Evolutionary conservation across 2,797 vertebrate genomes (phyloP).

Genomic region (Platyrinchus mystaceus): DNA sequence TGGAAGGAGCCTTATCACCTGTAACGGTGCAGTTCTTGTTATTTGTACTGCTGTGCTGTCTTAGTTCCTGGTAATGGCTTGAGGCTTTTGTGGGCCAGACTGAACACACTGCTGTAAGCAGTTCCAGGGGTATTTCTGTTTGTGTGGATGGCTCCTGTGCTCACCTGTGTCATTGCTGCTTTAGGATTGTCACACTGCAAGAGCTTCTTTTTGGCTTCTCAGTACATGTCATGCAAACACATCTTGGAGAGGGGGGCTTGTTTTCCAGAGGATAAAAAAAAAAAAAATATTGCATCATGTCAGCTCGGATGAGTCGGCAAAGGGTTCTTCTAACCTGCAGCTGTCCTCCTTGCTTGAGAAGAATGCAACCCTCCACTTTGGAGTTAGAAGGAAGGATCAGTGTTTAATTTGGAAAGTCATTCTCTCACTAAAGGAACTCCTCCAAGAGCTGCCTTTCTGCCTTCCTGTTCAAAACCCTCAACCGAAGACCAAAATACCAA

Average conservation of each 20-base stretch:
- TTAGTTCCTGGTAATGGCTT: neutral
- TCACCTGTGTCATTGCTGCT: neutral
- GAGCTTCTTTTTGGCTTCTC: neutral
- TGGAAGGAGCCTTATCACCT: neutral
- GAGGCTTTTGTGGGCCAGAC: neutral
- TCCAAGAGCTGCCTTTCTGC: neutral
- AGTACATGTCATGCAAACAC: rapidly evolving
- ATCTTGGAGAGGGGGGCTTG: neutral
- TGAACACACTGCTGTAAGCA: neutral
- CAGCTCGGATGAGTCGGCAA: neutral
- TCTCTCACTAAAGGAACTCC: neutral
- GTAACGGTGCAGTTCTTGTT: neutral
- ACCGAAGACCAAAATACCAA: neutral
- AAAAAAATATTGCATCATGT: rapidly evolving
- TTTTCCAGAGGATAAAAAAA: neutral
- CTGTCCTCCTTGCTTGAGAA: neutral
- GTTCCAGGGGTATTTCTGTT: neutral
- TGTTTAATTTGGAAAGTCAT: neutral
- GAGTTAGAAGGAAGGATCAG: neutral
- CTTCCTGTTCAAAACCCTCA: neutral
- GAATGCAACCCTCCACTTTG: neutral
- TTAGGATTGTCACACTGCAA: neutral
- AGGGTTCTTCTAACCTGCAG: neutral
- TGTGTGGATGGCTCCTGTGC: neutral
- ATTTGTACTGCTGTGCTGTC: neutral